Conservation (phyloP, 1,140 invertebrate genomes). For the Pomacea maculata region DNA sequence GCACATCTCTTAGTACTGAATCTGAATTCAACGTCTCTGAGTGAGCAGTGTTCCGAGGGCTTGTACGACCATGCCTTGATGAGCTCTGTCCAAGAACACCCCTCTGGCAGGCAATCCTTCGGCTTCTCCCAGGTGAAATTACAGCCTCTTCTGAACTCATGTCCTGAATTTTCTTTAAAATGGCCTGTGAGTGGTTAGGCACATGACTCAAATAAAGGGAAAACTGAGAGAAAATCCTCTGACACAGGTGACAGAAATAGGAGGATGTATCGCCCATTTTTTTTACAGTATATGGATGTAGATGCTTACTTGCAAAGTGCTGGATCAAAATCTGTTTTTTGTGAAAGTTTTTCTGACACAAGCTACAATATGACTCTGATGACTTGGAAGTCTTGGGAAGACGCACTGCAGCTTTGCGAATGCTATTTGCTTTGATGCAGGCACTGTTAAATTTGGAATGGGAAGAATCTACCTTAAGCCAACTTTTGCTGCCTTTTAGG, state of each 20-base stretch:
- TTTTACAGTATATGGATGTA: conserved; percentile 30
- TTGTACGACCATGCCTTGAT: neutral
- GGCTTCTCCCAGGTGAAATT: neutral
- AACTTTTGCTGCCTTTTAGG: neutral
- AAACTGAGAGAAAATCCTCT: conserved; percentile 26
- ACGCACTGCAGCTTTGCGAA: neutral
- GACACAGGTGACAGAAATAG: conserved; percentile 33
- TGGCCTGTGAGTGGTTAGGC: conserved; percentile 21
- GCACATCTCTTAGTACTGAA: too few species aligned
- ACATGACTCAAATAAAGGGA: conserved; percentile 28
- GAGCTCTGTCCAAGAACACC: neutral
- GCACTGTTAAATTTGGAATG: neutral
- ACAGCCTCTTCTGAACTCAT: conserved; percentile 1
- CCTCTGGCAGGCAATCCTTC: neutral
- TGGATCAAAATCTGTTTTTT: conserved; percentile 20
- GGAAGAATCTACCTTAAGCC: neutral
- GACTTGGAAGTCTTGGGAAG: neutral
- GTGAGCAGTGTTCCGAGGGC: neutral
- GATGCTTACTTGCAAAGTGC: conserved; percentile 31
- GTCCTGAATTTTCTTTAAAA: conserved; percentile 26
- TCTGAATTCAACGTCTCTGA: too few species aligned
- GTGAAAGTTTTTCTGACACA: conserved; percentile 17
- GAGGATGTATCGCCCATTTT: conserved; percentile 17
- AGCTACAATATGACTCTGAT: conserved; percentile 15
- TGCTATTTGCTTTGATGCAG: neutral